Evolutionary conservation across 2,797 vertebrate species (phyloP).

Genomic region (Paedocypris micromegethes): DNA sequence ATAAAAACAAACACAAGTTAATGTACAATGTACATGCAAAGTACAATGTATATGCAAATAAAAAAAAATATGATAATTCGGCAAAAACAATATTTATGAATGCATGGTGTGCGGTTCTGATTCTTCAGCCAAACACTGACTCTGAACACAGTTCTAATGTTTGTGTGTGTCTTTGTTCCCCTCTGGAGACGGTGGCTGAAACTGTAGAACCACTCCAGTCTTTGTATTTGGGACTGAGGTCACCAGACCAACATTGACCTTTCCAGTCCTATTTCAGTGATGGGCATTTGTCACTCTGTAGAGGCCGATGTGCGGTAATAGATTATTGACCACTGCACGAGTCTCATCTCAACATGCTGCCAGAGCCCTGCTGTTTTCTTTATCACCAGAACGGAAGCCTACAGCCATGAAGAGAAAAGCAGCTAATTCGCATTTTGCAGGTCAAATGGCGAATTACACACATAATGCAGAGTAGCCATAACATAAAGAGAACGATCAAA

Average conservation of each 20-base stretch:
- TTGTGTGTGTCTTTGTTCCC: constrained; percentile 18
- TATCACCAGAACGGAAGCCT: constrained; percentile 52
- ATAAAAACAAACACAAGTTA: neutral
- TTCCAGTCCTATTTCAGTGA: constrained; percentile 69
- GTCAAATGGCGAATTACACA: constrained; percentile 49
- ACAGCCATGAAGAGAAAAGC: constrained; percentile 46
- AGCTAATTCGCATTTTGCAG: constrained; percentile 50
- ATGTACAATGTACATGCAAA: neutral
- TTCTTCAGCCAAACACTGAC: neutral
- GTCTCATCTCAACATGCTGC: constrained; percentile 64
- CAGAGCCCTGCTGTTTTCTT: constrained; percentile 55
- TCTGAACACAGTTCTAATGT: constrained; percentile 17
- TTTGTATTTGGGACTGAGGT: constrained; percentile 59
- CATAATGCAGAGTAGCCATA: constrained; percentile 41
- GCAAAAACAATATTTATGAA: neutral
- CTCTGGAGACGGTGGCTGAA: constrained; percentile 40
- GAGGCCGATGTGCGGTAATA: constrained; percentile 69
- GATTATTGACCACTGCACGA: constrained; percentile 79
- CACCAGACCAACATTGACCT: constrained; percentile 70
- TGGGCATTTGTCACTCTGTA: constrained; percentile 77
- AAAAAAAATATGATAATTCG: too few relatives aligned
- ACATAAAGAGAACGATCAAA: constrained; percentile 21
- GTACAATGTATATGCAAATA: neutral
- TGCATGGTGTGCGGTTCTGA: neutral
- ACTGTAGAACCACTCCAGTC: constrained; percentile 49